A percentile compares a stretch with the other conserved stretches of the same genome.
Conservation (phyloP, 1,140 invertebrate genomes). For the Pinna nobilis region DNA sequence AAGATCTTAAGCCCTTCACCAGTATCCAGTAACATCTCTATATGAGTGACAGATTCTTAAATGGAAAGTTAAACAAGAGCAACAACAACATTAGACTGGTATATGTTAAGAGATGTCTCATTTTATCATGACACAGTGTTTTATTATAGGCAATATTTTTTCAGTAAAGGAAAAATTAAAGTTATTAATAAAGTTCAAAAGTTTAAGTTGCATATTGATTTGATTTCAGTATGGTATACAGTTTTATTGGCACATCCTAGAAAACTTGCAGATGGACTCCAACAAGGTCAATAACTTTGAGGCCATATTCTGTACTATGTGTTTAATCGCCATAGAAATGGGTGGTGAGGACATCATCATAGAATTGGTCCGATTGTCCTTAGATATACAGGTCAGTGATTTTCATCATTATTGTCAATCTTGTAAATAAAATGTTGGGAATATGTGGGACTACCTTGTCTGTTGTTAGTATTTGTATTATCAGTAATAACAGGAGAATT, state of each 20-base stretch:
- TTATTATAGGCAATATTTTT: too few species aligned
- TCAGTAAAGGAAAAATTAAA: too few species aligned
- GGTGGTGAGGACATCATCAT: slow-evolving; percentile 90
- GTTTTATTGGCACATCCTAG: slow-evolving; percentile 78
- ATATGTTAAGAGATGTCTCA: too few species aligned
- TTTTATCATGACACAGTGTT: too few species aligned
- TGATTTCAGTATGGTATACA: slow-evolving; percentile 61
- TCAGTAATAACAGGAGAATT: too few species aligned
- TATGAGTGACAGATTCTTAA: too few species aligned
- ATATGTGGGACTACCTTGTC: not conserved
- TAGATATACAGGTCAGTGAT: slow-evolving; percentile 78
- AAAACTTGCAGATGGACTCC: slow-evolving; percentile 84
- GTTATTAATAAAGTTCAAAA: not conserved
- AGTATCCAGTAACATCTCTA: too few species aligned
- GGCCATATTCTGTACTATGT: slow-evolving; percentile 92
- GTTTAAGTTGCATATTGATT: not conserved
- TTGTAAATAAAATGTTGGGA: not conserved
- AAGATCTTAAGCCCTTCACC: too few species aligned
- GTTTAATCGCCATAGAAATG: slow-evolving; percentile 89
- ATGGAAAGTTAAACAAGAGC: too few species aligned
- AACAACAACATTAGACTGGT: too few species aligned
- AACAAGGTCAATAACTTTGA: slow-evolving; percentile 91
- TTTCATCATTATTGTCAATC: not conserved
- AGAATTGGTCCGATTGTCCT: slow-evolving; percentile 88
- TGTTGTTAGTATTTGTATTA: too few species aligned